These are phyloP conservation scores for Mus spretus DNA, from an alignment of 2,797 vertebrate genomes.

Conservation along the genomic window DNA sequence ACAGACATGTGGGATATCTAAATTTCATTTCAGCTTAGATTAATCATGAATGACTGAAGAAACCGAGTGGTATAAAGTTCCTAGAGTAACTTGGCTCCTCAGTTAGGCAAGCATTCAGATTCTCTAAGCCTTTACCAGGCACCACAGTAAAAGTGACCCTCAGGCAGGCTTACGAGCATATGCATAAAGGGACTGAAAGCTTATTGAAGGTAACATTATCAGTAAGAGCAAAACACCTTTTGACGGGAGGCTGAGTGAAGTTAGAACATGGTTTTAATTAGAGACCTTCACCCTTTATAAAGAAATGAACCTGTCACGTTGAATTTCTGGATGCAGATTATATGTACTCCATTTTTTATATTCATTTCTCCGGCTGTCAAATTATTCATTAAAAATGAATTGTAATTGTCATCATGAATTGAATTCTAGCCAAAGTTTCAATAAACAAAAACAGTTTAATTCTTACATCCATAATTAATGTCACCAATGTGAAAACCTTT, in stretches of 20 bases:
- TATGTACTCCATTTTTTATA: conserved; percentile 63
- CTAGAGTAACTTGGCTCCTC: conserved; percentile 58
- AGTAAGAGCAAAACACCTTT: conserved; percentile 54
- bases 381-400: conserved; percentile 78
- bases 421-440: conserved; percentile 70
- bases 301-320: conserved; percentile 66
- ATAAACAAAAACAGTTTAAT: conserved; percentile 77
- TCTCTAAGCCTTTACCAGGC: background rate
- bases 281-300: conserved; percentile 64
- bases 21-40: conserved; percentile 59
- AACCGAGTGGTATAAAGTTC: conserved; percentile 39
- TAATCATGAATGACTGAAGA: conserved; percentile 43
- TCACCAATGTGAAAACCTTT: conserved; percentile 67
- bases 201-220: background rate
- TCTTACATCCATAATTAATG: conserved; percentile 70
- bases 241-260: conserved; percentile 32
- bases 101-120: conserved; percentile 63
- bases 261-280: conserved; percentile 63
- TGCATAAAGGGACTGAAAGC: conserved; percentile 18
- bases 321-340: conserved; percentile 65
- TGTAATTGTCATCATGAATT: conserved; percentile 74
- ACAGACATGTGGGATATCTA: background rate
- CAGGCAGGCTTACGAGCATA: conserved; percentile 13
- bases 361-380: conserved; percentile 74
- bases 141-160: conserved; percentile 40